phyloP scores from a whole-genome alignment of 1,140 invertebrate genomes.

The Caenorhabditis remanei region DNA sequence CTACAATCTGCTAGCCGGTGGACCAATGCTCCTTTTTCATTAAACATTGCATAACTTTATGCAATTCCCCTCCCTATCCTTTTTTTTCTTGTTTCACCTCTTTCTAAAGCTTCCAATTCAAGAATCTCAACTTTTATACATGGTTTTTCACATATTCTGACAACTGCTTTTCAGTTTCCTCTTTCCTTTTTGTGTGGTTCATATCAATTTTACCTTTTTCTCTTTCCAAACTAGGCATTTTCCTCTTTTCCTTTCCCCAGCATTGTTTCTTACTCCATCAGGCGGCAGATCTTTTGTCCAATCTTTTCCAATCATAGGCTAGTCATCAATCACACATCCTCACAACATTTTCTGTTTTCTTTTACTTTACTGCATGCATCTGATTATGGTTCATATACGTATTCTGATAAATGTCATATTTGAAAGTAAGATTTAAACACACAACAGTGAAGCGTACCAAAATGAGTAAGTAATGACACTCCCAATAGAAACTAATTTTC shows the following conservation, averaged over 20 bases:
- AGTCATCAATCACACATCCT: slow-evolving; percentile 24
- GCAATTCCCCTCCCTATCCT: neutral
- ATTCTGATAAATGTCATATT: slow-evolving; percentile 46
- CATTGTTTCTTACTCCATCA: neutral
- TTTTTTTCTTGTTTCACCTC: slow-evolving; percentile 2
- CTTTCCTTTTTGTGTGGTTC: neutral
- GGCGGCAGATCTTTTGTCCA: neutral
- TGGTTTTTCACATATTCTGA: slow-evolving; percentile 44
- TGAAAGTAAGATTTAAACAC: neutral
- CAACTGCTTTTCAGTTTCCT: slow-evolving; percentile 37
- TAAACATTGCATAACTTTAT: slow-evolving; percentile 10
- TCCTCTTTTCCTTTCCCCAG: neutral
- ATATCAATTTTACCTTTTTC: slow-evolving; percentile 11
- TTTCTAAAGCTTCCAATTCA: slow-evolving; percentile 37
- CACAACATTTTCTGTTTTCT: neutral
- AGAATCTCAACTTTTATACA: slow-evolving; percentile 33
- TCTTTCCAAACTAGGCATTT: slow-evolving; percentile 8
- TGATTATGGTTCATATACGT: slow-evolving; percentile 26
- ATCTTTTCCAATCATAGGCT: slow-evolving; percentile 3
- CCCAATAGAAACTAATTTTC: no score
- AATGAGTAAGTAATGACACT: no score
- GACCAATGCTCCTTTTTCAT: slow-evolving; percentile 3
- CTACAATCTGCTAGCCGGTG: slow-evolving; percentile 38
- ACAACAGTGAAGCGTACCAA: neutral
- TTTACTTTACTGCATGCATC: slow-evolving; percentile 15